Percentiles rank a stretch among this genome's conserved stretches.
phyloP scores from a whole-genome alignment of 1,140 invertebrate genomes.

The Mylabris phalerata region DNA sequence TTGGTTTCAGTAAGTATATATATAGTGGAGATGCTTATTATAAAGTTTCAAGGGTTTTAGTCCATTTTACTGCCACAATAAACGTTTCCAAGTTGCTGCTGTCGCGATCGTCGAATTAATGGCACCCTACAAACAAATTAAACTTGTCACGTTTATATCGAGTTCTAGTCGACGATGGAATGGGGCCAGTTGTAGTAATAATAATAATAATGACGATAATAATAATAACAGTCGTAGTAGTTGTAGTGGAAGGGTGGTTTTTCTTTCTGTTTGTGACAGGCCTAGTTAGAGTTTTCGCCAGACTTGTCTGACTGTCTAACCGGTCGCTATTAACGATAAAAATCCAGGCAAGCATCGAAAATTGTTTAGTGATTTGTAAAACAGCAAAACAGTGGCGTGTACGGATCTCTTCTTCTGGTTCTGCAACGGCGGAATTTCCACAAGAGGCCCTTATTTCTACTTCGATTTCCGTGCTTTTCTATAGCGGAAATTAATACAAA shows the following conservation, averaged over 20 bases:
- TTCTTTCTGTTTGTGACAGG: slow-evolving; percentile 8
- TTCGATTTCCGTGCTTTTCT: too few species aligned
- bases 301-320: not conserved
- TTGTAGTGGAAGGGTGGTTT: too few species aligned
- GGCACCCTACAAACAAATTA: slow-evolving; percentile 15
- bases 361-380: slow-evolving; percentile 24
- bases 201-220: too few species aligned
- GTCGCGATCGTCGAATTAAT: slow-evolving; percentile 11
- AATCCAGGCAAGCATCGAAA: slow-evolving; percentile 18
- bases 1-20: slow-evolving; percentile 1
- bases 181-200: too few species aligned
- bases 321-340: slow-evolving; percentile 14
- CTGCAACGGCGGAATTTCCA: slow-evolving; percentile 11
- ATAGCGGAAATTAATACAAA: not conserved
- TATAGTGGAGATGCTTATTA: slow-evolving; percentile 9
- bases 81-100: slow-evolving; percentile 4
- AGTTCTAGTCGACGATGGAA: not conserved
- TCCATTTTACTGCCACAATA: slow-evolving; percentile 18
- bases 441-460: too few species aligned
- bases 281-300: not conserved
- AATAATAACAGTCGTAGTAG: too few species aligned
- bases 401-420: not conserved
- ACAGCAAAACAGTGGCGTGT: slow-evolving; percentile 4
- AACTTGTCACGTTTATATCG: slow-evolving; percentile 17
- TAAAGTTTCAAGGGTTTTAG: slow-evolving; percentile 14